phyloP scores from a whole-genome alignment of 2,113 vertebrate species.

The Chaetodon auriga region DNA sequence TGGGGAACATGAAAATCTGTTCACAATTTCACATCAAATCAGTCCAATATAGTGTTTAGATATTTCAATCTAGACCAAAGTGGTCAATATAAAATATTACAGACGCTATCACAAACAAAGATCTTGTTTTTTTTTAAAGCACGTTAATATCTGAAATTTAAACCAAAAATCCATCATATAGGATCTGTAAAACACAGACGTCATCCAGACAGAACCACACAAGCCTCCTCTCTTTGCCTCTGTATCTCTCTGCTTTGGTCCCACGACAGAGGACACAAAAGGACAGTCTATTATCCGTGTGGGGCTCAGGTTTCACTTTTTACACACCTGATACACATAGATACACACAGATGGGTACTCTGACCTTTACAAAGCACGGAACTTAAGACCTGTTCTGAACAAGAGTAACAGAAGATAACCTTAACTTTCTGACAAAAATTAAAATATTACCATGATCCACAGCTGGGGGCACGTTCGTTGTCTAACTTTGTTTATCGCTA shows the following conservation, averaged over 20 bases:
- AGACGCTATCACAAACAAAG: too few species aligned
- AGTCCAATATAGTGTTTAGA: too few species aligned
- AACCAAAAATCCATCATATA: background rate
- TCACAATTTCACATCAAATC: too few species aligned
- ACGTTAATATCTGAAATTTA: too few species aligned
- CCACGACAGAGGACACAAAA: slow-evolving; percentile 2
- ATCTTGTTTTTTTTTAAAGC: too few species aligned
- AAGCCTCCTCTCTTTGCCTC: background rate
- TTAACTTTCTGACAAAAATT: background rate
- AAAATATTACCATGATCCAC: background rate
- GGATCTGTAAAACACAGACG: background rate
- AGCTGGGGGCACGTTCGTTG: background rate
- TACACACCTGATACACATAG: slow-evolving; percentile 42
- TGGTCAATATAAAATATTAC: too few species aligned
- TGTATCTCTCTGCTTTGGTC: slow-evolving; percentile 14
- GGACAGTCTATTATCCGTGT: slow-evolving; percentile 55
- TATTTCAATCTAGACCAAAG: too few species aligned
- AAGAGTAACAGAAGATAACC: background rate
- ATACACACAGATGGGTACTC: background rate
- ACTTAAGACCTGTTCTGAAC: slow-evolving; percentile 14
- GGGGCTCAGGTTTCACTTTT: slow-evolving; percentile 61
- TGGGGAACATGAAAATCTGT: too few species aligned
- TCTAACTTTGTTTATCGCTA: background rate
- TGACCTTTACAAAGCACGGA: slow-evolving; percentile 28
- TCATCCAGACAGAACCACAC: slow-evolving; percentile 4